phyloP scores from a whole-genome alignment of 1,140 invertebrate genomes.

The Hetaerina americana region DNA sequence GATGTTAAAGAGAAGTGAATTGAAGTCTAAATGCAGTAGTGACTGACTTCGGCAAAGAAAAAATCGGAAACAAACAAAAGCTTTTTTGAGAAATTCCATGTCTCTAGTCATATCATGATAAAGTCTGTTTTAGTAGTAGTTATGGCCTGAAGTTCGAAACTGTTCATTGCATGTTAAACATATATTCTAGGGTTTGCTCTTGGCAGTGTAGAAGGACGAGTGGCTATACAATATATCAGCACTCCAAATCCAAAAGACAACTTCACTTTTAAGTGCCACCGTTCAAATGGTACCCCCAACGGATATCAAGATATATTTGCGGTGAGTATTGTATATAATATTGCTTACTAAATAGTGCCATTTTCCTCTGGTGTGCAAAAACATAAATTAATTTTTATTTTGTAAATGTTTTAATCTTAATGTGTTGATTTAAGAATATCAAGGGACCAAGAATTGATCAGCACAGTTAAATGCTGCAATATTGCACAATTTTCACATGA shows the following conservation, averaged over 20 bases:
- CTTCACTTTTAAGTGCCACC: slow-evolving; percentile 99
- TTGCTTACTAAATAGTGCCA: not conserved
- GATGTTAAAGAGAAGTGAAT: no score
- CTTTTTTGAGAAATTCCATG: no score
- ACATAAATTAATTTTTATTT: slow-evolving; percentile 14
- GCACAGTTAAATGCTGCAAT: no score
- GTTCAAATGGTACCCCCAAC: slow-evolving; percentile 72
- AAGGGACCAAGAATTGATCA: no score
- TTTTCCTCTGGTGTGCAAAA: not conserved
- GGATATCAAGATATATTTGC: slow-evolving; percentile 74
- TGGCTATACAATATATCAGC: slow-evolving; percentile 94
- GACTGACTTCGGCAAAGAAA: no score
- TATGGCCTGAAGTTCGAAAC: no score
- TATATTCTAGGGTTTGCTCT: slow-evolving; percentile 88
- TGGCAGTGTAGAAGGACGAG: slow-evolving; percentile 89
- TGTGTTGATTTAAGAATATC: slow-evolving; percentile 6
- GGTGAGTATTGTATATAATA: slow-evolving; percentile 39
- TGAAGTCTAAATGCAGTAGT: no score
- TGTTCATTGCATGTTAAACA: no score
- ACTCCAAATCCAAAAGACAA: slow-evolving; percentile 93
- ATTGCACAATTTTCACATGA: no score
- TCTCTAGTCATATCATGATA: no score
- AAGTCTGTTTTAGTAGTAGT: no score
- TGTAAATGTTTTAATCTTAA: slow-evolving; percentile 14
- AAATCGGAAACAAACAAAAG: no score